Percentiles rank a stretch among this genome's conserved stretches.
Evolutionary conservation across 2,797 vertebrate species (phyloP).

Genomic region (Propithecus perrieri): DNA sequence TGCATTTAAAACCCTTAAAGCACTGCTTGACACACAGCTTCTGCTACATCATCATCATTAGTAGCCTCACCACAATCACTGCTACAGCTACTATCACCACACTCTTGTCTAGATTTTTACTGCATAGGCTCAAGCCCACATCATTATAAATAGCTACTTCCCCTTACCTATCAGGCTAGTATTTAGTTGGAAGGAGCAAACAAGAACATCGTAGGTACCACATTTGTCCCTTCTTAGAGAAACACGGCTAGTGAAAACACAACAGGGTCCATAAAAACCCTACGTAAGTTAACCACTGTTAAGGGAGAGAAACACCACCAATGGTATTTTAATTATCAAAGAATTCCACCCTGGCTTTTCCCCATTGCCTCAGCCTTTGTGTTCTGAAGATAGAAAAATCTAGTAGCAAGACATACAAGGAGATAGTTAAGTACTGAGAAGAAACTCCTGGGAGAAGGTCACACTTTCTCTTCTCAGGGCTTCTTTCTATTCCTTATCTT

Average conservation of each 20-base stretch:
- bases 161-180: background rate
- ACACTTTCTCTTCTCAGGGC: background rate
- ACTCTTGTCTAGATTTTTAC: background rate
- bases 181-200: background rate
- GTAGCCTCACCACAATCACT: background rate
- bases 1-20: background rate
- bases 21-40: background rate
- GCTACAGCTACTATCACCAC: background rate
- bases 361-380: background rate
- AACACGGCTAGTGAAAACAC: background rate
- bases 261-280: background rate
- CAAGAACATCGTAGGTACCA: background rate
- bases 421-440: background rate
- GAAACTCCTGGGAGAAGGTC: background rate
- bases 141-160: background rate
- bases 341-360: background rate
- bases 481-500: background rate
- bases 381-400: background rate
- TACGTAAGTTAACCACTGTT: background rate
- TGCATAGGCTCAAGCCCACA: background rate
- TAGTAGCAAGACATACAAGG: background rate
- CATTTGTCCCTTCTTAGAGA: background rate
- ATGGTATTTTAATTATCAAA: background rate
- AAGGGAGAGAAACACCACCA: background rate
- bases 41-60: background rate